Percentiles rank a stretch among this genome's conserved stretches.
Conservation (phyloP, 2,888 invertebrate genomes). For the Caenorhabditis sp. region DNA sequence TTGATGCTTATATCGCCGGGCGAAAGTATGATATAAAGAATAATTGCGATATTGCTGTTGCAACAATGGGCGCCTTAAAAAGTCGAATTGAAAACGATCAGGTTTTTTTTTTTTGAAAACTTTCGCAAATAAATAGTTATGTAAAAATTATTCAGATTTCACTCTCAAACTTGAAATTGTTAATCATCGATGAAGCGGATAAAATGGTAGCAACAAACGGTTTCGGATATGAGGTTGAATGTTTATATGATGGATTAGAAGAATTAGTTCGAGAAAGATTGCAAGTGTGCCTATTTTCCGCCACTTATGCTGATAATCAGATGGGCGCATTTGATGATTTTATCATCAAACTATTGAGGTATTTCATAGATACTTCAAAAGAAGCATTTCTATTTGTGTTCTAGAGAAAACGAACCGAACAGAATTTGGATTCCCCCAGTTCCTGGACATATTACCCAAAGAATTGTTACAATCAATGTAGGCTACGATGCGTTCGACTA, state of each 20-base stretch:
- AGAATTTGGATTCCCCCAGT: background rate
- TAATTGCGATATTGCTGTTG: slow-evolving; percentile 20
- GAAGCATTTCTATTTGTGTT: background rate
- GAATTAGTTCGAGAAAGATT: slow-evolving; percentile 9
- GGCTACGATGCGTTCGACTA: background rate
- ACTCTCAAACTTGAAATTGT: slow-evolving; percentile 16
- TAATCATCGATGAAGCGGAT: slow-evolving; percentile 48
- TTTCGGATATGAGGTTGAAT: slow-evolving; percentile 30
- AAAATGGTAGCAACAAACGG: slow-evolving; percentile 34
- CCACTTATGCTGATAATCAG: slow-evolving; percentile 9
- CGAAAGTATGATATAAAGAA: background rate
- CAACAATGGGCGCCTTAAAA: slow-evolving; percentile 33
- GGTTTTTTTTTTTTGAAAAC: background rate
- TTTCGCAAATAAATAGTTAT: no score
- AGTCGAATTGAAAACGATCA: background rate
- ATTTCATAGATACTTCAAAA: background rate
- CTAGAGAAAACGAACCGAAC: background rate
- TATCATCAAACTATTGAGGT: background rate
- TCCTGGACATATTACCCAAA: slow-evolving; percentile 25
- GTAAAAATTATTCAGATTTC: background rate
- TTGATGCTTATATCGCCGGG: slow-evolving; percentile 6
- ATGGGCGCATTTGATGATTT: background rate
- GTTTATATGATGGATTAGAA: slow-evolving; percentile 11
- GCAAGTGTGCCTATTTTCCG: slow-evolving; percentile 22
- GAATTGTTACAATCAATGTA: slow-evolving; percentile 8